A percentile compares a stretch with the other conserved stretches of the same genome.
phyloP scores from a whole-genome alignment of 53 echinoderm and acorn worm genomes.

The Paelopatides confundens region DNA sequence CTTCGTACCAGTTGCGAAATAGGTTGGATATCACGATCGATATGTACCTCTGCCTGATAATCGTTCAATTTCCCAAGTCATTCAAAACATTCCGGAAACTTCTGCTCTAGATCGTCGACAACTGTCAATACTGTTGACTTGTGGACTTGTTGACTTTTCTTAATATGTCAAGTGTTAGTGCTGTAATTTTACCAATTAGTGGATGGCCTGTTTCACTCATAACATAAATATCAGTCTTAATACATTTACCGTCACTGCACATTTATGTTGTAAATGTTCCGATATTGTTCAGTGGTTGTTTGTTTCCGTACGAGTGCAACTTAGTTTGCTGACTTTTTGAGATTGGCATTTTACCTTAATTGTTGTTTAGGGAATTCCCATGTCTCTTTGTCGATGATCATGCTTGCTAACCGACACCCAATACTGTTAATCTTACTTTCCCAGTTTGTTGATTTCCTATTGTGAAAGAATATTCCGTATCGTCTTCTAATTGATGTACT shows the following conservation, averaged over 20 bases:
- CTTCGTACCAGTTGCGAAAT: constrained; percentile 65
- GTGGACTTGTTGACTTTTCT: not conserved
- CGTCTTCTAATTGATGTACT: too few relatives aligned
- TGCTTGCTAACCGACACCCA: not conserved
- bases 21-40: constrained; percentile 7
- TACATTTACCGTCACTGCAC: not conserved
- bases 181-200: constrained; percentile 10
- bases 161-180: not conserved
- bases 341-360: not conserved
- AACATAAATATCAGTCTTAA: constrained; percentile 4
- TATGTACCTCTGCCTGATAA: constrained; percentile 17
- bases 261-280: not conserved
- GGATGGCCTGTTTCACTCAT: not conserved
- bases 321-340: not conserved
- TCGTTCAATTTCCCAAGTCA: constrained; percentile 32
- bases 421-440: not conserved
- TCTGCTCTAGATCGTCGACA: not conserved
- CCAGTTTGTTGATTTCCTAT: too few relatives aligned
- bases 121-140: not conserved
- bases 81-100: constrained; percentile 13
- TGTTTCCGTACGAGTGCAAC: constrained; percentile 10
- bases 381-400: constrained; percentile 27
- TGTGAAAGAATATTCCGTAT: too few relatives aligned
- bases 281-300: not conserved
- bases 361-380: constrained; percentile 1